Conservation (phyloP, 2,113 vertebrate species). For the Lophius piscatorius region DNA sequence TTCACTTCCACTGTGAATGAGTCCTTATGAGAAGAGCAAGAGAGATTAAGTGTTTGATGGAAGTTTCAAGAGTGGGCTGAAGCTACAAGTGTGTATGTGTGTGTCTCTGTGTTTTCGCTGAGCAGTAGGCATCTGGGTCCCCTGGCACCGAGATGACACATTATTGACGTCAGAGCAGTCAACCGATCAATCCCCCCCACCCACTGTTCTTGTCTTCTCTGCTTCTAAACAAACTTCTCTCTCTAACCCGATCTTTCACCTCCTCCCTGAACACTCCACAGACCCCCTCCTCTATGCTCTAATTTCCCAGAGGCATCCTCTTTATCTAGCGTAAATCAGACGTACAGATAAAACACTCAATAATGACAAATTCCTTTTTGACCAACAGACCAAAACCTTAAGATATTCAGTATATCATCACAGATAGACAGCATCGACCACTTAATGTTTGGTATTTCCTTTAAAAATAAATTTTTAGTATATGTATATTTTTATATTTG, state of each 20-base stretch:
- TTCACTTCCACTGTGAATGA: neutral
- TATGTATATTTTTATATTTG: too few species aligned
- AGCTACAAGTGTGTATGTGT: constrained; percentile 27
- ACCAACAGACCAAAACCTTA: too few species aligned
- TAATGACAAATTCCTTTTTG: neutral
- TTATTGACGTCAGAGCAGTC: constrained; percentile 67
- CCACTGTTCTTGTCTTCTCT: constrained; percentile 38
- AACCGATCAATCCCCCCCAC: constrained; percentile 6
- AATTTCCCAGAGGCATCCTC: constrained; percentile 40
- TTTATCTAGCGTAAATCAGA: neutral
- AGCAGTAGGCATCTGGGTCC: constrained; percentile 32
- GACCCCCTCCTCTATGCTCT: constrained; percentile 14
- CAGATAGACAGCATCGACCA: too few species aligned
- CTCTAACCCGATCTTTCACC: constrained; percentile 5
- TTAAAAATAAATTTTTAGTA: too few species aligned
- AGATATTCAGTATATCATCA: too few species aligned
- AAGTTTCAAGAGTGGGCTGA: constrained; percentile 16
- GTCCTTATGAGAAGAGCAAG: neutral
- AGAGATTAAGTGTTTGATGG: constrained; percentile 6
- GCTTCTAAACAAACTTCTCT: constrained; percentile 34
- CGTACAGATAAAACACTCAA: neutral
- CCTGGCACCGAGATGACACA: constrained; percentile 21
- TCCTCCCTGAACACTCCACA: neutral
- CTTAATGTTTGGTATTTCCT: too few species aligned
- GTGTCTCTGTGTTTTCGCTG: constrained; percentile 12